These are phyloP conservation scores for Eueides isabella DNA, from an alignment of 1,140 invertebrate species.

Conservation along the genomic window DNA sequence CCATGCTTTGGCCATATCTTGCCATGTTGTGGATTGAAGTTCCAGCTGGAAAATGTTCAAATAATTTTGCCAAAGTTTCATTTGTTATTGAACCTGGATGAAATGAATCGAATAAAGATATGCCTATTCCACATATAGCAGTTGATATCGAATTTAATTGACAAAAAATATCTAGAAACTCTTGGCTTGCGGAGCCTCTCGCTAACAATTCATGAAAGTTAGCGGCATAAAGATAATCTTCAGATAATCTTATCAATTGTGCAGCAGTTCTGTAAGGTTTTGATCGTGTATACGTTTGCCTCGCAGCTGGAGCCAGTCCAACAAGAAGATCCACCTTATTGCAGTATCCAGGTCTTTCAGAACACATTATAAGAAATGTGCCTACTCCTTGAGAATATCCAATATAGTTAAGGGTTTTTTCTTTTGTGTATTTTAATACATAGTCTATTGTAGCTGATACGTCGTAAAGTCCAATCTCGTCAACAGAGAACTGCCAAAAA, in stretches of 20 bases:
- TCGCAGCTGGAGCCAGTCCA: constrained; percentile 56
- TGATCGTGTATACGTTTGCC: constrained; percentile 56
- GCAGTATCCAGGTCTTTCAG: constrained; percentile 60
- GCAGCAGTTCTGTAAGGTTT: constrained; percentile 37
- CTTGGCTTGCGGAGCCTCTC: constrained; percentile 47
- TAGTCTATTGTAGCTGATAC: constrained; percentile 88
- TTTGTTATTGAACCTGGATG: constrained; percentile 55
- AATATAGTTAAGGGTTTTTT: constrained; percentile 82
- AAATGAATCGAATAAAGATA: constrained; percentile 43
- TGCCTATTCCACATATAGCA: constrained; percentile 39
- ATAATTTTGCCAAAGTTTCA: constrained; percentile 43
- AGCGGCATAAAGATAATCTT: constrained; percentile 29
- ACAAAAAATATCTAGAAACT: constrained; percentile 53
- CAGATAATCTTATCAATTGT: constrained; percentile 32
- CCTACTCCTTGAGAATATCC: constrained; percentile 85
- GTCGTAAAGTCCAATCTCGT: constrained; percentile 89
- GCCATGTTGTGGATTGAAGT: constrained; percentile 87
- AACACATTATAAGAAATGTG: constrained; percentile 61
- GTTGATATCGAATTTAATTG: constrained; percentile 40
- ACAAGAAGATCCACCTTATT: constrained; percentile 60
- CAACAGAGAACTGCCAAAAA: constrained; percentile 83
- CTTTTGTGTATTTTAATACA: constrained; percentile 79
- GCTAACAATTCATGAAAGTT: constrained; percentile 53
- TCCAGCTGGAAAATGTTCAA: constrained; percentile 88
- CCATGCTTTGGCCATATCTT: constrained; percentile 83